Evolutionary conservation across 2,888 invertebrate genomes (phyloP).

Genomic region (Danaus chrysippus): DNA sequence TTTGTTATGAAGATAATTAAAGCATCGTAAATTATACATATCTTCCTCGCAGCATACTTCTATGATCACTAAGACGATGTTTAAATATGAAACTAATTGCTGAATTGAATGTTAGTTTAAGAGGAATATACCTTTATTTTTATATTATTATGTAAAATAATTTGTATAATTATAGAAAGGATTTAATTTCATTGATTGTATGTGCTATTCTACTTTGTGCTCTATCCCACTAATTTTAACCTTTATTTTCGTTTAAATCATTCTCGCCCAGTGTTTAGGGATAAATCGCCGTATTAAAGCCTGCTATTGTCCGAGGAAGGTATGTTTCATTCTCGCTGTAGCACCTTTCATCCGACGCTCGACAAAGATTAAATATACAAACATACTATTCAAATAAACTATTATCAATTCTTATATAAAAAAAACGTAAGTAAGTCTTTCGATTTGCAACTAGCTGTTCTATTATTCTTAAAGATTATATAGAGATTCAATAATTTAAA

Average conservation of each 20-base stretch:
- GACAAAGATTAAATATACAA: constrained; percentile 30
- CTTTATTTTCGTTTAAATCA: constrained; percentile 34
- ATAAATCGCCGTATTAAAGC: constrained; percentile 65
- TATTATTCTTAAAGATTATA: no score
- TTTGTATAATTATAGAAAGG: constrained; percentile 11
- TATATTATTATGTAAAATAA: no score
- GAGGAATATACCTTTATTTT: no score
- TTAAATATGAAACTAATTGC: no score
- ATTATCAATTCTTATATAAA: background rate
- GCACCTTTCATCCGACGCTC: constrained; percentile 51
- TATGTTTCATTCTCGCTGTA: constrained; percentile 62
- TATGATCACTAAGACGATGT: background rate
- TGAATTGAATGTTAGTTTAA: no score
- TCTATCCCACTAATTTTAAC: constrained; percentile 16
- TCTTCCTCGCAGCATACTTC: background rate
- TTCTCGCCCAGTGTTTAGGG: constrained; percentile 41
- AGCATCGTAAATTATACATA: constrained; percentile 7
- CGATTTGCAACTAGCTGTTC: no score
- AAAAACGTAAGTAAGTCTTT: no score
- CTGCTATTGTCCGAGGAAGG: constrained; percentile 60
- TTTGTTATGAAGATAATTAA: constrained; percentile 14
- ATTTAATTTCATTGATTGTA: constrained; percentile 12
- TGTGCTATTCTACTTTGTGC: constrained; percentile 15
- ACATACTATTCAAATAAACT: background rate
- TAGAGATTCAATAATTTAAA: no score